Percentiles rank a stretch among this genome's conserved stretches.
These are phyloP conservation scores for Callocephalon fimbriatum DNA, from an alignment of 2,113 vertebrate species.

Conservation along the genomic window DNA sequence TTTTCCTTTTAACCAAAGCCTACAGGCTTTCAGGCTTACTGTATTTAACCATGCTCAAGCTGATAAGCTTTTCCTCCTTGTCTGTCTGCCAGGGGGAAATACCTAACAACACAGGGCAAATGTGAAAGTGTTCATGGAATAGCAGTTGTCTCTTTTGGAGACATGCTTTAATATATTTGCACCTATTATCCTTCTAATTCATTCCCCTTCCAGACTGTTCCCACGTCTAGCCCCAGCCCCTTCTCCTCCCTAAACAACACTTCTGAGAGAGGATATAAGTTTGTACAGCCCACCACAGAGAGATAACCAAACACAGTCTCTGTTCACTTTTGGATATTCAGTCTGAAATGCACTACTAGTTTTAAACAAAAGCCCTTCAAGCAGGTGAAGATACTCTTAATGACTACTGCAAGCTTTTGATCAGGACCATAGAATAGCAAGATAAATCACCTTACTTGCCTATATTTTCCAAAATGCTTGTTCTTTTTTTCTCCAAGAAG, in stretches of 20 bases:
- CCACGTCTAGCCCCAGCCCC: neutral
- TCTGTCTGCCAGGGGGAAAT: neutral
- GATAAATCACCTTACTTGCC: neutral
- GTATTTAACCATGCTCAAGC: constrained; percentile 36
- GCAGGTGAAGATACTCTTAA: neutral
- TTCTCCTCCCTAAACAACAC: neutral
- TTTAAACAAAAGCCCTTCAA: neutral
- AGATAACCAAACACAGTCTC: neutral
- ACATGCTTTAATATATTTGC: constrained; percentile 1
- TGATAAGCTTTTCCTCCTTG: constrained; percentile 39
- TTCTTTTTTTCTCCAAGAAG: neutral
- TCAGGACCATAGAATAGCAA: neutral
- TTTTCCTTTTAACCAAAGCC: constrained; percentile 57
- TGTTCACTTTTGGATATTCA: neutral
- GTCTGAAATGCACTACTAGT: neutral
- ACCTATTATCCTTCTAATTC: neutral
- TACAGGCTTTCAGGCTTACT: constrained; percentile 30
- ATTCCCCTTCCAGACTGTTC: neutral
- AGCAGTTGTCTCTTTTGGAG: constrained; percentile 1
- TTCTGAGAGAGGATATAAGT: neutral
- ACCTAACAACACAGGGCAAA: neutral
- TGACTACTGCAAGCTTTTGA: neutral
- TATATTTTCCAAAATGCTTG: neutral
- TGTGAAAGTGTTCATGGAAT: neutral
- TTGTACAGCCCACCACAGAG: neutral